A percentile compares a stretch with the other conserved stretches of the same genome.
phyloP scores from a whole-genome alignment of 2,113 vertebrate genomes.

The Caloenas nicobarica region DNA sequence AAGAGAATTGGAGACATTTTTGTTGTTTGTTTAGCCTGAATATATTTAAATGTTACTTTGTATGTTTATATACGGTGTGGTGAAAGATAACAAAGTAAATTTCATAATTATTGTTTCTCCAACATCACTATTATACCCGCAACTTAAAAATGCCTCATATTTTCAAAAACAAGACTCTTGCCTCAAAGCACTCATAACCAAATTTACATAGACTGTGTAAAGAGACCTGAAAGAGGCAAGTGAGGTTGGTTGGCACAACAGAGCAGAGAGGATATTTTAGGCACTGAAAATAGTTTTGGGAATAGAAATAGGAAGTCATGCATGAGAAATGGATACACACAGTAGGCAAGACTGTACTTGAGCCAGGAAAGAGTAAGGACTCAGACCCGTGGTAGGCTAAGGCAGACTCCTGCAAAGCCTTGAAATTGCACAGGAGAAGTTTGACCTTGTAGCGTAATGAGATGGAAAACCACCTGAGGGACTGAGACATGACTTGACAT shows the following conservation, averaged over 20 bases:
- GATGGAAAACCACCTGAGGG: not conserved
- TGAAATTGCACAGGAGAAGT: slow-evolving; percentile 13
- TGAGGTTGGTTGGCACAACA: not conserved
- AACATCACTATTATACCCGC: not conserved
- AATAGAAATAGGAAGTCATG: not conserved
- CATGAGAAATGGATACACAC: not conserved
- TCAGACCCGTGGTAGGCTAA: not conserved
- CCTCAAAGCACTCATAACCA: not conserved
- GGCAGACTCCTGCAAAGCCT: not conserved
- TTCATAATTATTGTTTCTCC: not conserved
- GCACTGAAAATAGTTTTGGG: not conserved
- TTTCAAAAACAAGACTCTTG: not conserved
- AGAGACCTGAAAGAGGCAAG: not conserved
- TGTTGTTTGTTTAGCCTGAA: not conserved
- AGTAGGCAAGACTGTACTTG: not conserved
- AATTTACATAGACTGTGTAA: not conserved
- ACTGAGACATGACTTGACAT: not conserved
- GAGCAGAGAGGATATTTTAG: not conserved
- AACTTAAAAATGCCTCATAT: not conserved
- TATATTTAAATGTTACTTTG: not conserved
- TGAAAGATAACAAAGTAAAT: not conserved
- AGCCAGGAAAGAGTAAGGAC: not conserved
- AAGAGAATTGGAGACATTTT: not conserved
- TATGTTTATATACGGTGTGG: not conserved
- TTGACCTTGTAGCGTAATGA: slow-evolving; percentile 12